phyloP scores from a whole-genome alignment of 2,888 invertebrate genomes.

The Chrysomela aeneicollis region DNA sequence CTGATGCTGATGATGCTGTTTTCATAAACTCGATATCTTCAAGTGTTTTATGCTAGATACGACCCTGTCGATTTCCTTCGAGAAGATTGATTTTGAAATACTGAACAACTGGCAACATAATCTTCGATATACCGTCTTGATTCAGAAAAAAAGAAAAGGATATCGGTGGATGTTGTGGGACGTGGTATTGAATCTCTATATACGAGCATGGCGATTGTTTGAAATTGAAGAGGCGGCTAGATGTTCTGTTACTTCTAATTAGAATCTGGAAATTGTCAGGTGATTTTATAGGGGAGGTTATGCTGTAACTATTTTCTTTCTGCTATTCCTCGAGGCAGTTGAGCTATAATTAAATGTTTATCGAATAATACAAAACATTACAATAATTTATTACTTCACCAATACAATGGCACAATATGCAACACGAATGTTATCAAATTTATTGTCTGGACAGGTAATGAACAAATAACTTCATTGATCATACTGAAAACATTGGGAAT shows the following conservation, averaged over 20 bases:
- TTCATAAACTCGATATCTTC: too few relatives aligned
- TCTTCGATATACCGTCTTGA: neutral
- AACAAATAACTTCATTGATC: neutral
- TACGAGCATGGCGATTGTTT: conserved; percentile 35
- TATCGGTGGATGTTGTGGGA: conserved; percentile 9
- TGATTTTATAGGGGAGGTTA: too few relatives aligned
- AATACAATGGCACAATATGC: conserved; percentile 3
- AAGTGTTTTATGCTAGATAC: neutral
- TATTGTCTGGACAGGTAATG: neutral
- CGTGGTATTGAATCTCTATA: conserved; percentile 12
- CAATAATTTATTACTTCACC: neutral
- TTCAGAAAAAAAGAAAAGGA: conserved; percentile 3
- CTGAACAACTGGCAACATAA: neutral
- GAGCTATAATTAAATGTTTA: neutral
- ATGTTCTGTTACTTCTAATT: conserved; percentile 39
- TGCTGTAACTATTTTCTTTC: too few relatives aligned
- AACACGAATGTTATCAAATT: neutral
- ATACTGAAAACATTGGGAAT: conserved; percentile 3
- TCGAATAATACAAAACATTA: neutral
- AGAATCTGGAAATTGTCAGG: conserved; percentile 7
- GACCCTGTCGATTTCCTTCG: neutral
- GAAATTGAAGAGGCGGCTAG: conserved; percentile 37
- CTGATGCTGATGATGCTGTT: too few relatives aligned
- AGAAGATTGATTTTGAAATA: conserved; percentile 2
- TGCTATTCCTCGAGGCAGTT: too few relatives aligned